These are phyloP conservation scores for Platygyra sinensis DNA, from an alignment of 64 coral and sea anemone genomes.

Conservation along the genomic window DNA sequence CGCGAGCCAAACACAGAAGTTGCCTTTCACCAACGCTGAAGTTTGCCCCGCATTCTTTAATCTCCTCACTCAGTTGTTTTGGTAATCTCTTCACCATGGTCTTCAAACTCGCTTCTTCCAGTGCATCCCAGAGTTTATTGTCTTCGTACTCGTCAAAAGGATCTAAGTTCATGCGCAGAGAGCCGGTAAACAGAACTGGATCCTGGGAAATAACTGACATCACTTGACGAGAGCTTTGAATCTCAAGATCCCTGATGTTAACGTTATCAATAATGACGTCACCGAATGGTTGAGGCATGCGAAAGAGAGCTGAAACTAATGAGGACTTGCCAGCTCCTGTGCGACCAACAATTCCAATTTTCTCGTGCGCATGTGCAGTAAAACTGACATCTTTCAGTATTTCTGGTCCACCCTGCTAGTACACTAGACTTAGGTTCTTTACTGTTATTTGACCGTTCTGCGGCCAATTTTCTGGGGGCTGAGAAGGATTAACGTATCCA, in stretches of 20 bases:
- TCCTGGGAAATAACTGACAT: constrained; percentile 42
- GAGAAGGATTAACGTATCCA: no score
- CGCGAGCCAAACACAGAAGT: constrained; percentile 44
- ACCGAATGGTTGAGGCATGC: constrained; percentile 43
- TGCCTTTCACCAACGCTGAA: constrained; percentile 40
- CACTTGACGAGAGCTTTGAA: constrained; percentile 30
- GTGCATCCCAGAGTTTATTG: constrained; percentile 22
- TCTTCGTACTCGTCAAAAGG: background rate
- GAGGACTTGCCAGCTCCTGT: constrained; percentile 50
- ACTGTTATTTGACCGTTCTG: no score
- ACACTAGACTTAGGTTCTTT: constrained; percentile 1
- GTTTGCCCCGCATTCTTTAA: constrained; percentile 13
- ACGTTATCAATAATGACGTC: constrained; percentile 48
- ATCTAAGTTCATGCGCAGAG: background rate
- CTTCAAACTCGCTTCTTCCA: background rate
- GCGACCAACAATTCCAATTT: background rate
- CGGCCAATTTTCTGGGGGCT: no score
- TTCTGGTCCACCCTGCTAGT: background rate
- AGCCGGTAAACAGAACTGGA: constrained; percentile 37
- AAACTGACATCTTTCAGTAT: background rate
- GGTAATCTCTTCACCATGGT: background rate
- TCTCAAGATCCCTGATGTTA: constrained; percentile 15
- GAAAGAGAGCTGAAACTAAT: constrained; percentile 24
- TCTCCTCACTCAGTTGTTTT: background rate
- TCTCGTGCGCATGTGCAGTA: background rate